A percentile compares a stretch with the other conserved stretches of the same genome.
Conservation (phyloP, 2,888 invertebrate genomes). For the Synergus gifuensis region DNA sequence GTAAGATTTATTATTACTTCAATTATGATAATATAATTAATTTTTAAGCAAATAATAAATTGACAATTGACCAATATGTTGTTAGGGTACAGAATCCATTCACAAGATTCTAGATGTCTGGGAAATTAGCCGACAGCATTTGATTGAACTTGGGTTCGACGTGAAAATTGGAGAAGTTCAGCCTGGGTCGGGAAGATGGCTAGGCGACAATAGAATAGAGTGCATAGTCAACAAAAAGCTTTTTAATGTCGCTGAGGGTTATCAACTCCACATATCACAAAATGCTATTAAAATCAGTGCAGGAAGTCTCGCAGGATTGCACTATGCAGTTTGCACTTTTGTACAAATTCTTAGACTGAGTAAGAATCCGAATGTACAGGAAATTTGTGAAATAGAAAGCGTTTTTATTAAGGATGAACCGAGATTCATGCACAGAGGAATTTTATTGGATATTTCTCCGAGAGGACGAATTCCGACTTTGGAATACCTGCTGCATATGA, state of each 20-base stretch:
- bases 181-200: slow-evolving; percentile 73
- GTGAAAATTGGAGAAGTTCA: slow-evolving; percentile 78
- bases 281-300: slow-evolving; percentile 79
- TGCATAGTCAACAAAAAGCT: slow-evolving; percentile 79
- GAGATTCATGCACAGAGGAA: slow-evolving; percentile 80
- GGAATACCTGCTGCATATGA: slow-evolving; percentile 79
- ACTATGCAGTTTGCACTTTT: slow-evolving; percentile 81
- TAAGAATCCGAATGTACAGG: slow-evolving; percentile 68
- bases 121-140: slow-evolving; percentile 78
- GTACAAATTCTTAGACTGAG: slow-evolving; percentile 80
- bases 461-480: slow-evolving; percentile 80
- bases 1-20: slow-evolving; percentile 56
- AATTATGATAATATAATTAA: neutral
- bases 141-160: slow-evolving; percentile 77
- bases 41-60: slow-evolving; percentile 16
- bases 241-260: slow-evolving; percentile 78
- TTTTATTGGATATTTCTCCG: slow-evolving; percentile 81
- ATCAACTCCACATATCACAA: slow-evolving; percentile 79
- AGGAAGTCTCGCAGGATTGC: slow-evolving; percentile 80
- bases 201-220: slow-evolving; percentile 77
- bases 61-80: slow-evolving; percentile 41
- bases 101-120: slow-evolving; percentile 79
- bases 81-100: slow-evolving; percentile 73
- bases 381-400: slow-evolving; percentile 73
- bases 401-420: slow-evolving; percentile 81